Evolutionary conservation across 2,888 invertebrate genomes (phyloP), one percentile per base, ranked within the genome.

Genomic region (Drosophila greeni): DNA sequence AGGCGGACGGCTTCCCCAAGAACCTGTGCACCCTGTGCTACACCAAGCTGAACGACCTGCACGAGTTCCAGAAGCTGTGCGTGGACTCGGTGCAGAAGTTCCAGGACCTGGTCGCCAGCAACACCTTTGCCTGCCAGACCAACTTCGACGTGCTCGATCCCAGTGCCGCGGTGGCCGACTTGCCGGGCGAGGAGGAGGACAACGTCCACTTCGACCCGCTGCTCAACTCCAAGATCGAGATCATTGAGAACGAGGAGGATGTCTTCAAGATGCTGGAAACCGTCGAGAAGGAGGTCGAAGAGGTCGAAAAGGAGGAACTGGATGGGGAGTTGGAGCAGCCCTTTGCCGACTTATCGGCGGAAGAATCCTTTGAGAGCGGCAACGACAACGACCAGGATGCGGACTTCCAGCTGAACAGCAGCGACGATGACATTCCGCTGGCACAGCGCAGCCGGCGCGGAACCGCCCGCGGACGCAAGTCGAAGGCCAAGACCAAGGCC

Each of bases 261-360:
- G 87, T 87, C 2, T 85, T 86, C 9, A 87, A 86, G 68, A 83
- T 86, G 87, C 49, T 86, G 34, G 84, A 86, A 58, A 67, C 71
- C 51, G 87, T 84, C 0, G 86, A 85, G 26, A 87, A 86, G 37
- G 81, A 86, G 16, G 67, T 76, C 6, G 66, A 77, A 5, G 78
- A 82, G 24, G 72, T 64, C 3, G 86, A 86, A n/a, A 79, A 85
- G 24, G 65, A 76, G 7, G 76, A 81, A 12, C 65, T 60, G 8
- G 74, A 66, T 14, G 42, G 59, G 51, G 56, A 52, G 14, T 18
- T 55, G 18, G 53, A 66, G 31, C 54, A 66, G 33, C 66, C 42
- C 5, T 64, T 62, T 29, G 57, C 14, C 45, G 39, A 58, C 5
- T 62, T 62, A 16, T 48, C 64, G 8, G 29, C 42, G 40, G 52